A percentile compares a stretch with the other conserved stretches of the same genome.
Evolutionary conservation across 2,797 vertebrate species (phyloP).

Genomic region (Hippocampus kuda): DNA sequence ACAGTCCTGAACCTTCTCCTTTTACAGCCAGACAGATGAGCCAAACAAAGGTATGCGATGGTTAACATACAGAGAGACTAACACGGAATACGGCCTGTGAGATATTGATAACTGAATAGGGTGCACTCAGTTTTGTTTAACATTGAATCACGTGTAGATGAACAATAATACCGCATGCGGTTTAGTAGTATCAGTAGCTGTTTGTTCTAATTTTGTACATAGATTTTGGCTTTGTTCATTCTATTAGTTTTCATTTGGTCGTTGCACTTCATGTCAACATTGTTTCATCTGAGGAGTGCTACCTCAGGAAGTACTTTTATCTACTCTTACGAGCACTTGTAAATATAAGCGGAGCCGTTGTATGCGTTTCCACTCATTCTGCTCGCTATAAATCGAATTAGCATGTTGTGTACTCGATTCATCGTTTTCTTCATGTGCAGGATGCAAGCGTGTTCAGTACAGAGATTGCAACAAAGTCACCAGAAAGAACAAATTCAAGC

Average conservation of each 20-base stretch:
- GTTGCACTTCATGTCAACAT: background rate
- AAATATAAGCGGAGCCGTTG: too few species aligned
- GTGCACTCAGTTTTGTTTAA: background rate
- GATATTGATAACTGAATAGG: background rate
- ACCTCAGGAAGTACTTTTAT: background rate
- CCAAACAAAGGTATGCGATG: constrained; percentile 38
- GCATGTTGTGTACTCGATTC: background rate
- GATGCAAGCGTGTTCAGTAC: constrained; percentile 30
- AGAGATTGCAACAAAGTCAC: constrained; percentile 15
- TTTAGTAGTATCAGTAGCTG: background rate
- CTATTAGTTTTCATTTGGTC: too few species aligned
- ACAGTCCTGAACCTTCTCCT: constrained; percentile 11
- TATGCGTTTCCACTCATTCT: background rate
- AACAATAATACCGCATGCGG: too few species aligned
- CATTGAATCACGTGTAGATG: too few species aligned
- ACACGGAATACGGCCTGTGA: background rate
- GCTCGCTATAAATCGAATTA: background rate
- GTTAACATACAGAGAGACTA: background rate
- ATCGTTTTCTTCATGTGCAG: constrained; percentile 23
- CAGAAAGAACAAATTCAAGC: constrained; percentile 36
- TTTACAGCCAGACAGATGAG: constrained; percentile 25
- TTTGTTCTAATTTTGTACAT: background rate
- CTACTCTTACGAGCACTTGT: too few species aligned
- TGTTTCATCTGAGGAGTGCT: background rate
- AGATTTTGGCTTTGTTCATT: background rate